Base-by-base conservation (phyloP, 2,888 invertebrate genomes). In the Lepidochrysops patricia region DNA sequence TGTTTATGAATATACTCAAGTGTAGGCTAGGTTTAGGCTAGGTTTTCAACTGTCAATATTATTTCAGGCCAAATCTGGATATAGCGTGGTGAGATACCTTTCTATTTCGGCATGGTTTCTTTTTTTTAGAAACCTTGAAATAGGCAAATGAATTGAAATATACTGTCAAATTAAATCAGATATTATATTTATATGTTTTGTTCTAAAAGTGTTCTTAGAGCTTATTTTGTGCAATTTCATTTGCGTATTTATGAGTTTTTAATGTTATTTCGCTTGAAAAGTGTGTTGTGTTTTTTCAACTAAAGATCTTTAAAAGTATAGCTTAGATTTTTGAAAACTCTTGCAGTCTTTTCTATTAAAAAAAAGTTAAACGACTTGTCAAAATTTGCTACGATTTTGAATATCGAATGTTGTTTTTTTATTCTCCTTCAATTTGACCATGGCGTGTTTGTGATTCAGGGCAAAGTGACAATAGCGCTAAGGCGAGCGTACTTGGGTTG, bases 401-500 rank as follows among this genome's bases (percentile, higher is more conserved):
- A 32, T 49, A 58, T 43, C 43, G 43, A 43, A 9, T 43, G 6
- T 15, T 5, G 32, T 49, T 48, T 58, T 58, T 49, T 13, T 4
- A 9, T 32, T 49, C 32, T n/a, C 15, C 26, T 32, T 49, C 58
- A 35, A 58, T 34, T 50, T 52, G 50, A 64, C 60, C 62, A 61
- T 66, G 60, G 61, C 65, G 65, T 67, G 66, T 60, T 66, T 71
- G 68, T 70, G 65, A 67, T 72, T 79, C 88, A 90, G 90, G 90
- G 89, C 77, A 89, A 84, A 85, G 86, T 90, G 84, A 86, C 85
- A 74, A 80, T 78, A 73, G 90, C 89, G 74, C 82, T 90, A 70
- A 84, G 90, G 80, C 81, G 88, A 73, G 89, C 87, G 67, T 90
- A 90, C 83, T 89, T 89, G 82, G 84, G 88, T 88, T 90, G 88